Evolutionary conservation across 2,113 vertebrate species (phyloP), one percentile per base, ranked within the genome.

Genomic region (Austrofundulus limnaeus): DNA sequence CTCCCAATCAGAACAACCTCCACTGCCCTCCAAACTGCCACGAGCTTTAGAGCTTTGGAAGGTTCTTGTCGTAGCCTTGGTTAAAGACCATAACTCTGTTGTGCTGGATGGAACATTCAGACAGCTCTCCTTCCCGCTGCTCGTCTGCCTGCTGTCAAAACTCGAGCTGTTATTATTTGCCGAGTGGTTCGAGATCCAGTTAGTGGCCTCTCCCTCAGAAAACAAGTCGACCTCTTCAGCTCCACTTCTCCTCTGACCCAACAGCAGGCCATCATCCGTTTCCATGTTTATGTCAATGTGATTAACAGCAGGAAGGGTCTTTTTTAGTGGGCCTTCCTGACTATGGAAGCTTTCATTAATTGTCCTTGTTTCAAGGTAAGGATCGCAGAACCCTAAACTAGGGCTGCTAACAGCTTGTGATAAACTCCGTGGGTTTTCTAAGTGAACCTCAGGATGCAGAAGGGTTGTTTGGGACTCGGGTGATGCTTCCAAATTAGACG

Each of bases 121-220:
- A 56, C 89, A 91, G 55, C 61, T 72, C 51, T 91, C 89, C n/a
- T 62, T 75, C 37, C 71, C 85, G 21, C 65, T 78, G n/a, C 53
- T 78, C 45, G 81, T 70, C 23, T 90, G 87, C 39, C 74, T 85
- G 54, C 82, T 81, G 66, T 89, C 87, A 66, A 89, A 83, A 25
- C 85, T 86, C 50, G 89, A 66, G 2, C 92, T 94, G 66, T 96
- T 96, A 80, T 96, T 97, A 80, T 96, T 96, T 61, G 94, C 91
- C 0, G 94, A 97, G 63, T 87, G 85, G 70, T 96, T 96, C 73
- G 94, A 95, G 47, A 89, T 88, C 95, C 95, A 96, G 63, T 93
- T 94, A 11, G 87, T 90, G 37, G 66, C 72, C 55, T 88, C 92
- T 28, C 62, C 86, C 0, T 87, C 85, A 0, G 77, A 81, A 64